Conservation (phyloP, 1,140 invertebrate genomes). For the Eurytemora carolleeae region DNA sequence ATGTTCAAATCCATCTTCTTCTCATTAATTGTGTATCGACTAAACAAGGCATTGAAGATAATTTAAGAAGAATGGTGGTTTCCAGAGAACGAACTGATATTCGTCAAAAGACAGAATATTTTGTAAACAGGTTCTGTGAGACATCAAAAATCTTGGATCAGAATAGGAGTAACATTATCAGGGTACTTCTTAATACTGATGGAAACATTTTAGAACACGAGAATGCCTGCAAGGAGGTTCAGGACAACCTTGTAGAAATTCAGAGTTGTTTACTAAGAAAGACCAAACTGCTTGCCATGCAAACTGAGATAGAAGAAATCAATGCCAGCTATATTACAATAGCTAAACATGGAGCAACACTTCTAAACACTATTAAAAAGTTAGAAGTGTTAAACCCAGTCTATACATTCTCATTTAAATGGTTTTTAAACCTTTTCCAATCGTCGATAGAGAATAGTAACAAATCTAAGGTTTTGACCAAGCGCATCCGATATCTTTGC, state of each 20-base stretch:
- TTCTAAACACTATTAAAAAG: neutral
- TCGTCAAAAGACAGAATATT: neutral
- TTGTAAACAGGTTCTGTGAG: neutral
- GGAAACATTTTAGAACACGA: neutral
- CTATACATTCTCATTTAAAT: neutral
- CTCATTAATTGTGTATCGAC: neutral
- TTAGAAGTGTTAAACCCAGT: neutral
- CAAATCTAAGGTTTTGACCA: neutral
- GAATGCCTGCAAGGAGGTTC: neutral
- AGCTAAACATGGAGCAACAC: neutral
- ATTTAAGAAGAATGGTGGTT: neutral
- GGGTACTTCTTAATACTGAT: neutral
- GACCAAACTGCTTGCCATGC: neutral
- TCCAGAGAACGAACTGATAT: neutral
- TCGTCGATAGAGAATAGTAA: neutral
- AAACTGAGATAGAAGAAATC: neutral
- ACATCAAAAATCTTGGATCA: neutral
- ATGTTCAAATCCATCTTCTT: neutral
- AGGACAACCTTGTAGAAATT: neutral
- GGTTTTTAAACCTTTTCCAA: neutral
- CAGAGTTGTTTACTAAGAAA: neutral
- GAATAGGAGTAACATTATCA: neutral
- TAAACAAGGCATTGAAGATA: neutral
- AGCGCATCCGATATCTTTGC: neutral
- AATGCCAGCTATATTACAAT: neutral